Evolutionary conservation across 1,140 invertebrate genomes (phyloP).

Genomic region (Ostrea denselamellosa): DNA sequence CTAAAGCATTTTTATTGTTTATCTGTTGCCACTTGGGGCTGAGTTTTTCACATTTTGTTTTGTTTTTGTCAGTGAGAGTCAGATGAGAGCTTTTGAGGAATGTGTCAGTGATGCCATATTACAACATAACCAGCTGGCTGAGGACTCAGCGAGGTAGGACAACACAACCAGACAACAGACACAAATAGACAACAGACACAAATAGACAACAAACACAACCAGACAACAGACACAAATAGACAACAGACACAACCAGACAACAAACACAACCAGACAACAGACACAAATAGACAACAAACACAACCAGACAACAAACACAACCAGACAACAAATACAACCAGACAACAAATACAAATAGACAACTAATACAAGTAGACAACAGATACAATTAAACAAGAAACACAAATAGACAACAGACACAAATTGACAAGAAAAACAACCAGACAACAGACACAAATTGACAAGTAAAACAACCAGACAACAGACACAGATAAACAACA

Average conservation of each 20-base stretch:
- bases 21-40: no score
- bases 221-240: background rate
- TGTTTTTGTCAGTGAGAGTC: conserved; percentile 81
- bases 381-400: background rate
- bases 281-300: no score
- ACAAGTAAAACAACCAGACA: background rate
- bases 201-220: background rate
- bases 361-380: background rate
- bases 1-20: no score
- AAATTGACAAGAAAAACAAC: background rate
- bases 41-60: no score
- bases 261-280: no score
- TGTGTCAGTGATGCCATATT: conserved; percentile 88
- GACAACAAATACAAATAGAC: background rate
- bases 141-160: conserved; percentile 67
- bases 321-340: background rate
- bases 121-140: conserved; percentile 88
- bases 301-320: no score
- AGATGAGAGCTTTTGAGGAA: conserved; percentile 90
- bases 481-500: background rate
- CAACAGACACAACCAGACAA: background rate
- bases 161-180: background rate
- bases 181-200: background rate
- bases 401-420: background rate
- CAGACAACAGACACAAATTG: background rate